Evolutionary conservation across 2,888 invertebrate species (phyloP).

Genomic region (Drosophila macrospina): DNA sequence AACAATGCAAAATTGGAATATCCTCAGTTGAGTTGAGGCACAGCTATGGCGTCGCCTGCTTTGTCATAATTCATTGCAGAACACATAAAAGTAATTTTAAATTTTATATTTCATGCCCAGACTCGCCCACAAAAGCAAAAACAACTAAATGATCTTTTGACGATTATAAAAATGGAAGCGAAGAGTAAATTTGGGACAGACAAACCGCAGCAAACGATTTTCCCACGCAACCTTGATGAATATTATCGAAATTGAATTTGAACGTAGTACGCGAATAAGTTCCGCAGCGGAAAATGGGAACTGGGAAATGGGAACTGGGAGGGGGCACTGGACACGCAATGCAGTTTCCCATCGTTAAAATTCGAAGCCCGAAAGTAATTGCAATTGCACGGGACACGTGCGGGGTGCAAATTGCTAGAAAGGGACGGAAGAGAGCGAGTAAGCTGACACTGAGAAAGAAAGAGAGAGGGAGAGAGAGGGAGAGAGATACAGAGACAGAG

Average conservation of each 20-base stretch:
- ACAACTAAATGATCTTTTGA: constrained; percentile 30
- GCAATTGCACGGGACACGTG: constrained; percentile 72
- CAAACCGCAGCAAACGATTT: constrained; percentile 65
- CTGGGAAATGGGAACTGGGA: constrained; percentile 12
- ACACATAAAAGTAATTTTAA: constrained; percentile 64
- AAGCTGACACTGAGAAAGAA: not conserved
- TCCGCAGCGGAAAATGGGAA: constrained; percentile 13
- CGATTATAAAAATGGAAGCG: not conserved
- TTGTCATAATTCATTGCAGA: constrained; percentile 53
- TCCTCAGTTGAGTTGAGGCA: not conserved
- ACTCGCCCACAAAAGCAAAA: constrained; percentile 47
- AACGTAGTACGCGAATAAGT: constrained; percentile 50
- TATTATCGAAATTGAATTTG: constrained; percentile 67
- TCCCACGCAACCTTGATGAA: constrained; percentile 64
- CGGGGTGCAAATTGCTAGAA: constrained; percentile 67
- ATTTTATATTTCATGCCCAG: constrained; percentile 36
- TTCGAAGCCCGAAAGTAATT: constrained; percentile 66
- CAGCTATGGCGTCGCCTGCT: constrained; percentile 5
- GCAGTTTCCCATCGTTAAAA: constrained; percentile 76
- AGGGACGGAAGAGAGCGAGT: not conserved
- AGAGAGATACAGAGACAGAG: not conserved
- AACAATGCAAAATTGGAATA: constrained; percentile 55
- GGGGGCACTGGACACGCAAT: constrained; percentile 31
- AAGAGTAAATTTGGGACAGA: constrained; percentile 48
- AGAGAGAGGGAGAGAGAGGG: not conserved